Conservation (phyloP, 53 echinoderm and acorn worm genomes). For the Temnopleurus reevesii region DNA sequence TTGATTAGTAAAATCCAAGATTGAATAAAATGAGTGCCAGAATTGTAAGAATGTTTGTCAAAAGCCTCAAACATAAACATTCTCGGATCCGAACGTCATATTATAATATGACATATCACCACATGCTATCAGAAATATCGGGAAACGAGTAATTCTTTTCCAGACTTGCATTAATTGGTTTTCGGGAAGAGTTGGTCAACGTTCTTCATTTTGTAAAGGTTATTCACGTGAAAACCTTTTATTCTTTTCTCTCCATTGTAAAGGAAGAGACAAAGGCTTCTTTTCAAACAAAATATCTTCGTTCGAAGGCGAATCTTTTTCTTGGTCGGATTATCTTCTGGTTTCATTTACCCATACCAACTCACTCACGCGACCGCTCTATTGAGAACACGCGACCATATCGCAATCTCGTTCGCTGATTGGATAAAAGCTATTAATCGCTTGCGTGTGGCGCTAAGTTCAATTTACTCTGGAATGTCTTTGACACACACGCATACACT, state of each 20-base stretch:
- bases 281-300: not conserved
- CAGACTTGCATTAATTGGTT: too few species aligned
- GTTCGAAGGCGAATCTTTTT: not conserved
- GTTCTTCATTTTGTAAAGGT: not conserved
- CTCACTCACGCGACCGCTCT: not conserved
- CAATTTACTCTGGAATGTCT: conserved; percentile 50
- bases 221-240: not conserved
- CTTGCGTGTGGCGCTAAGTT: conserved; percentile 43
- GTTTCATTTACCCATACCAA: not conserved
- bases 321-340: not conserved
- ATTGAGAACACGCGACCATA: not conserved
- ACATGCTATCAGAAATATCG: too few species aligned
- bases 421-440: conserved; percentile 39
- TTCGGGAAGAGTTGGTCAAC: too few species aligned
- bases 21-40: too few species aligned
- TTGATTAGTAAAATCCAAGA: too few species aligned
- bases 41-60: too few species aligned
- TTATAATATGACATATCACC: too few species aligned
- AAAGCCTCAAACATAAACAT: too few species aligned
- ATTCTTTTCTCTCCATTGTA: not conserved
- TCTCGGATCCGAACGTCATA: too few species aligned
- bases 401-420: conserved; percentile 20
- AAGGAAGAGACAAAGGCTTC: not conserved
- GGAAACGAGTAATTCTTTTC: too few species aligned
- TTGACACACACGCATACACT: not conserved